Evolutionary conservation across 2,113 vertebrate species (phyloP), one percentile per base, ranked within the genome.

Genomic region (Gambusia holbrooki): DNA sequence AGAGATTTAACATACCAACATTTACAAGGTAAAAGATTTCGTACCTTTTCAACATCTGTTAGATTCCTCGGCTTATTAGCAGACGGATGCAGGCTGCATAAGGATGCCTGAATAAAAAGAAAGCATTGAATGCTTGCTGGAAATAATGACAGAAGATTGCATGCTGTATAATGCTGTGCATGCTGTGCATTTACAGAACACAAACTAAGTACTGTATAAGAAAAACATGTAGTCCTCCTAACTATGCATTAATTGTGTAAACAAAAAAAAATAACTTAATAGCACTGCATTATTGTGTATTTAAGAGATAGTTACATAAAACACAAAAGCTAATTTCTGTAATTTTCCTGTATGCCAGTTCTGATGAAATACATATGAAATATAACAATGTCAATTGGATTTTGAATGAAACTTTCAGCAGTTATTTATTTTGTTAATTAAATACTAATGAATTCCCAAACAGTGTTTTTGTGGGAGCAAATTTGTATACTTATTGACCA

Each of bases 61-160:
- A 89, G 73, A 28, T 93, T 94, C 87, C 81, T 95, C 19, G 94
- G 93, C 67, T 90, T 72, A 4, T 84, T 60, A 0, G 70, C 30
- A 32, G 93, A 84, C 17, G 89, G 84, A 0, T 92, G 87, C 74
- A 93, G 94, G 37, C 90, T 92, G 82, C 82, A 64, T 93, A 96
- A 73, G 62, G 91, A 95, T 8, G 97, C 97, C 97, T 98, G 88
- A 64, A 84, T 19, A 81, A 81, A 79, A 28, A 69, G 32, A 32
- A 45, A 67, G 60, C n/a, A 84, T 68, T 2, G 32, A 29, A 17
- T 30, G 30, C 45, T 2, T 51, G 45, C 17, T 51, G 14, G 3
- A 74, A 65, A 42, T 13, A 32, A 1, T 62, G 48, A 67, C 67
- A 45, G 65, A 62, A 62, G 27, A 14, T 5, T 62, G n/a, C 28